Evolutionary conservation across 2,888 invertebrate genomes (phyloP), one percentile per base, ranked within the genome.

Genomic region (Stegophylla sp.): DNA sequence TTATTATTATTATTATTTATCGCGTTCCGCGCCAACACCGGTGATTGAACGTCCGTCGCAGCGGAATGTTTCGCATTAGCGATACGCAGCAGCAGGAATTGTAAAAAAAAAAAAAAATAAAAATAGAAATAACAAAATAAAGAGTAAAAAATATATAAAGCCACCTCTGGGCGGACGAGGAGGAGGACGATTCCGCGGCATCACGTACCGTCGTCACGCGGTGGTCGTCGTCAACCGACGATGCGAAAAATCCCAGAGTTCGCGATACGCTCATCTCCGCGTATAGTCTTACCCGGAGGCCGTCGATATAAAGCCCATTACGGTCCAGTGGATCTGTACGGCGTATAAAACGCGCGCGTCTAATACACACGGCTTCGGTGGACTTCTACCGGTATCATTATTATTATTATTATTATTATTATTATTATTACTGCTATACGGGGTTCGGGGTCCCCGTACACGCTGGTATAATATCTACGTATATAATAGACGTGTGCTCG

Each of bases 181-280:
- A n/a, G n/a, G n/a, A n/a, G n/a, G n/a, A n/a, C 17, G 64, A 7
- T 5, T 7, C 17, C 9, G 13, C 20, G 20, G 20, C 20, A 34
- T 75, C 75, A 75, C 64, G 75, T 75, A n/a, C 64, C 63, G 51
- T n/a, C n/a, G n/a, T n/a, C n/a, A n/a, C n/a, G n/a, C n/a, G n/a
- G n/a, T n/a, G n/a, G n/a, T n/a, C n/a, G 64, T 75, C 75, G 75
- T 75, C 75, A 64, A 64, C 51, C 34, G 48, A 23, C 74, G 64
- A 63, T 51, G 75, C 64, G 51, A 75, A 64, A 75, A 75, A 51
- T 75, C 75, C 64, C 51, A 26, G 20, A 10, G 59, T 7, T 28
- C 48, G 45, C n/a, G n/a, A n/a, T n/a, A n/a, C 63, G 26, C 28
- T 20, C 61, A 23, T 34, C 4, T 28, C 56, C 48, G 20, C n/a